Evolutionary conservation across 2,797 vertebrate species (phyloP), one percentile per base, ranked within the genome.

Genomic region (Erpetoichthys calabaricus): DNA sequence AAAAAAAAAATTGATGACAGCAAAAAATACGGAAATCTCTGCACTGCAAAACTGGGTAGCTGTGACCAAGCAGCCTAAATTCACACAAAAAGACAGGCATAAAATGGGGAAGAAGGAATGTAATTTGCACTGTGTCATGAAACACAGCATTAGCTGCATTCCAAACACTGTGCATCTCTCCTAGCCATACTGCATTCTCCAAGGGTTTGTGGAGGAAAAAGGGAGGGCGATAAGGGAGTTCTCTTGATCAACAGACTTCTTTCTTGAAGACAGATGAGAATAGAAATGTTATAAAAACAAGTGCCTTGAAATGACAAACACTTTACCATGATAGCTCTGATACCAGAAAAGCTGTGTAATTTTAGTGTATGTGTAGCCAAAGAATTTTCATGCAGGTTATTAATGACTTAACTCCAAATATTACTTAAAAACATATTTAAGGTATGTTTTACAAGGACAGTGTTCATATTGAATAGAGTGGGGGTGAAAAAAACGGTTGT

Each of bases 201-300:
- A 53, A 63, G 59, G 52, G 60, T 65, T 45, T 53, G 7, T 10
- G 45, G n/a, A 52, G 50, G n/a, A 52, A 59, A 55, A 61, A 57
- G 43, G 51, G 61, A 55, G 52, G 55, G 65, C 74, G 67, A 53
- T 50, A 68, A 60, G 62, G 54, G 61, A 58, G 64, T 69, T 60
- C 54, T 53, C 68, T 74, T 6, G 53, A 44, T 74, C 76, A 80
- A 76, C 75, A 66, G 69, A 68, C 63, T 70, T 64, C 67, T 53
- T 52, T 52, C 71, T 65, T 67, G 66, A 68, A 64, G 72, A 70
- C 70, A 68, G 61, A 76, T 67, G 67, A 72, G 63, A 71, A 72
- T 59, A 70, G 67, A 61, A 68, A 64, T 68, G 68, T 69, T 71
- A 73, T 76, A 71, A 69, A 75, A 76, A 46, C 79, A 73, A 74